A percentile compares a stretch with the other conserved stretches of the same genome.
These are phyloP conservation scores for Hypercompe scribonia DNA, from an alignment of 2,888 invertebrate species.

Conservation along the genomic window DNA sequence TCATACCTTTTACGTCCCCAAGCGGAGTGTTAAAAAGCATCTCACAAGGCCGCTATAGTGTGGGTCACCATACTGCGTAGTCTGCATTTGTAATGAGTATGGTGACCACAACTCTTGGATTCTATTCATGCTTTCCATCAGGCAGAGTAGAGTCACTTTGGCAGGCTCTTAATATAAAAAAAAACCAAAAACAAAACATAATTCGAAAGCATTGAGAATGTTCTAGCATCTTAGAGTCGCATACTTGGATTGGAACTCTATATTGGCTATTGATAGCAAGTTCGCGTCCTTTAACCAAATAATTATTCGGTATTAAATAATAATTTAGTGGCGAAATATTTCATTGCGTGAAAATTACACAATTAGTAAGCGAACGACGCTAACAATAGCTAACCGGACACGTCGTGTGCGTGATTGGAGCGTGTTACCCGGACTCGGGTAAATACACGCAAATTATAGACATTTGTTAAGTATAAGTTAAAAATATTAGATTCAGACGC, in stretches of 20 bases:
- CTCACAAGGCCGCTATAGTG: too few relatives aligned
- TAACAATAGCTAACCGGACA: conserved; percentile 5
- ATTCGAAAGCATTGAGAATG: background rate
- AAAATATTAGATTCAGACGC: background rate
- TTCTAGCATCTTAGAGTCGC: background rate
- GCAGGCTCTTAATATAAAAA: too few relatives aligned
- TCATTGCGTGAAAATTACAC: conserved; percentile 20
- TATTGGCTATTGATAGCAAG: background rate
- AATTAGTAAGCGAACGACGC: conserved; percentile 8
- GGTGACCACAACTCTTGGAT: too few relatives aligned
- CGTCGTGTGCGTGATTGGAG: background rate
- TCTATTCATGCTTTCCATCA: too few relatives aligned
- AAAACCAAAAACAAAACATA: too few relatives aligned
- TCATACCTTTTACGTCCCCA: too few relatives aligned
- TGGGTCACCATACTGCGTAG: too few relatives aligned
- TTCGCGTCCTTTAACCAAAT: background rate
- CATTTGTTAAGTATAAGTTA: background rate
- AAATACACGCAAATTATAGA: background rate
- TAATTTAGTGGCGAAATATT: background rate
- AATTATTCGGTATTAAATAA: background rate
- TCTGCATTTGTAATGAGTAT: too few relatives aligned
- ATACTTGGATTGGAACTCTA: background rate
- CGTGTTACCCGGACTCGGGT: background rate
- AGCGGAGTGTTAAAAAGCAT: too few relatives aligned
- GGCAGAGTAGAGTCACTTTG: too few relatives aligned